These are phyloP conservation scores for Beris chalybata DNA, from an alignment of 2,888 invertebrate genomes.

Conservation along the genomic window DNA sequence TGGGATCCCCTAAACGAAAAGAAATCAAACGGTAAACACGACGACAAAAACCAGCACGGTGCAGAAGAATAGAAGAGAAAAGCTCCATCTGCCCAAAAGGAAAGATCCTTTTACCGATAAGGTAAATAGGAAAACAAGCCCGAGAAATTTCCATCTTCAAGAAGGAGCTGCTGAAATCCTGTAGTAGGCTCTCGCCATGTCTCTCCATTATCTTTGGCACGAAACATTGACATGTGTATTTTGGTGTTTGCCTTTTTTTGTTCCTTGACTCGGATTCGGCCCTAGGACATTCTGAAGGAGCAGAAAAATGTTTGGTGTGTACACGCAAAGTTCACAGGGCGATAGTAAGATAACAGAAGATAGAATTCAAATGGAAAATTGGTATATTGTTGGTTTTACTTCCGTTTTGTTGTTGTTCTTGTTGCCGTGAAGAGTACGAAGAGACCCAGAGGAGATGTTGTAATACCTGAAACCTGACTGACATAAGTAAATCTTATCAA, in stretches of 20 bases:
- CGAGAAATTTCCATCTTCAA: slow-evolving; percentile 21
- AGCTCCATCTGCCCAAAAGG: slow-evolving; percentile 12
- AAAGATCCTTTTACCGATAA: slow-evolving; percentile 29
- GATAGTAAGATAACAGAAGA: slow-evolving; percentile 18
- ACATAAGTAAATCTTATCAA: slow-evolving; percentile 38
- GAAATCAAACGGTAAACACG: too few species aligned
- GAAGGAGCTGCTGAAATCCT: slow-evolving; percentile 3
- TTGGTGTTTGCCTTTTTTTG: slow-evolving; percentile 33
- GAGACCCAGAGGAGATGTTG: slow-evolving; percentile 26
- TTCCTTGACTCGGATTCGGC: slow-evolving; percentile 20
- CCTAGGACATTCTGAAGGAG: slow-evolving; percentile 29
- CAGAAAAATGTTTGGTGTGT: slow-evolving; percentile 23
- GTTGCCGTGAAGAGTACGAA: slow-evolving; percentile 5
- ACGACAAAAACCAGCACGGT: background rate
- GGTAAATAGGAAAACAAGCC: slow-evolving; percentile 26
- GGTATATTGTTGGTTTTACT: slow-evolving; percentile 4
- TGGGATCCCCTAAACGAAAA: background rate
- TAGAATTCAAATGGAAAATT: slow-evolving; percentile 1
- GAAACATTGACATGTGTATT: slow-evolving; percentile 31
- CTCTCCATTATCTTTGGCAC: slow-evolving; percentile 21
- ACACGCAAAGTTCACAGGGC: slow-evolving; percentile 27
- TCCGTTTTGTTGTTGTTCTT: background rate
- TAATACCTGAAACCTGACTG: slow-evolving; percentile 38
- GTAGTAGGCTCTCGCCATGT: slow-evolving; percentile 18
- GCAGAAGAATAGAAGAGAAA: background rate